These are phyloP conservation scores for Cerastoderma edule DNA, from an alignment of 2,888 invertebrate genomes.

Conservation along the genomic window DNA sequence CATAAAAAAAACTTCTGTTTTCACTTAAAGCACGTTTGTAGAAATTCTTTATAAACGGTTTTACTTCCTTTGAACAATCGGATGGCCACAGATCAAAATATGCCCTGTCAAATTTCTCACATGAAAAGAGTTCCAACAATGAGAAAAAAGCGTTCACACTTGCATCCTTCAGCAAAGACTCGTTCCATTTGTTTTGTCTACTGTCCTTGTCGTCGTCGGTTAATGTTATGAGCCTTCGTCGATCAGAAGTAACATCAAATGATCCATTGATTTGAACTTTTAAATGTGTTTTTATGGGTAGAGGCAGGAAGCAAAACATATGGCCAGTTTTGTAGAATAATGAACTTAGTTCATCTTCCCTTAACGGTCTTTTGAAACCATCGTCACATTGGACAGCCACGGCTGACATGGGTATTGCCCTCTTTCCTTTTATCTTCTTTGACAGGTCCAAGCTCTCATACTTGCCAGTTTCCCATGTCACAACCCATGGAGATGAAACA, in stretches of 20 bases:
- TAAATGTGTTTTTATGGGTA: constrained; percentile 73
- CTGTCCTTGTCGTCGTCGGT: constrained; percentile 74
- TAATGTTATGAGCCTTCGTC: constrained; percentile 66
- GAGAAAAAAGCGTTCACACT: constrained; percentile 44
- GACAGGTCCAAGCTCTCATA: constrained; percentile 4
- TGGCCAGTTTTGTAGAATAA: constrained; percentile 64
- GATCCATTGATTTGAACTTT: constrained; percentile 79
- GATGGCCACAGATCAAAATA: constrained; percentile 9
- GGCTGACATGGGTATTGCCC: constrained; percentile 66
- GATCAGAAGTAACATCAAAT: constrained; percentile 76
- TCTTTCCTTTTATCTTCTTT: constrained; percentile 1
- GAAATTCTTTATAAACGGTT: constrained; percentile 20
- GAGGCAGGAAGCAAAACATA: constrained; percentile 79
- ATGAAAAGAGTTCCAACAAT: constrained; percentile 27
- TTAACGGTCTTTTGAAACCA: not conserved
- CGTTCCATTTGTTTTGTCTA: constrained; percentile 48
- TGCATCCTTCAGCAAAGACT: constrained; percentile 50
- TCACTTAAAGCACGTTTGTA: constrained; percentile 18
- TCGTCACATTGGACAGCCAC: constrained; percentile 67
- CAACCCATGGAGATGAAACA: constrained; percentile 17
- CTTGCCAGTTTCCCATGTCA: constrained; percentile 44
- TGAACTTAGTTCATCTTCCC: not conserved
- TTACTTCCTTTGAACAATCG: not conserved
- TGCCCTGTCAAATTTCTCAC: not conserved
- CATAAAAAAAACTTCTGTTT: constrained; percentile 31